Percentiles rank a stretch among this genome's conserved stretches.
Evolutionary conservation across 1,140 invertebrate genomes (phyloP).

Genomic region (Achatina immaculata): DNA sequence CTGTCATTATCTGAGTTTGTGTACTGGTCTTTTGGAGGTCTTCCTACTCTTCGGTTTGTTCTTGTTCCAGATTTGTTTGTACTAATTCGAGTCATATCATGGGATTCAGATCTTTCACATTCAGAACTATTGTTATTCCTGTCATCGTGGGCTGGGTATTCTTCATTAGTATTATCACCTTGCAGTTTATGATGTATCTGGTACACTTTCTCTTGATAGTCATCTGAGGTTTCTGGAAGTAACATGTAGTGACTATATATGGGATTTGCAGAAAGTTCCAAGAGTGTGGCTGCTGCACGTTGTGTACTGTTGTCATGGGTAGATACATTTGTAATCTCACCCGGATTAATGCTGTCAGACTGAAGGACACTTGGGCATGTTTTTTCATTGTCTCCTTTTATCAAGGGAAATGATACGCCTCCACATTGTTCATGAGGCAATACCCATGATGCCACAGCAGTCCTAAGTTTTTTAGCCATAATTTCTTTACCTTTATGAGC

Average conservation of each 20-base stretch:
- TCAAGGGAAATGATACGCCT: neutral
- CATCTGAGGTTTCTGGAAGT: neutral
- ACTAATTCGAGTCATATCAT: neutral
- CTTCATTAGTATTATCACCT: too few species aligned
- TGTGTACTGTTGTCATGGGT: neutral
- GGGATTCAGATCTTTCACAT: too few species aligned
- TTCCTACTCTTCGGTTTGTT: neutral
- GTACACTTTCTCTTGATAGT: conserved; percentile 23
- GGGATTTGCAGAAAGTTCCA: conserved; percentile 2
- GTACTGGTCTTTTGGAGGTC: conserved; percentile 23
- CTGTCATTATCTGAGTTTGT: too few species aligned
- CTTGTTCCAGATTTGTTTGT: neutral
- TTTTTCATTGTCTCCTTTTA: neutral
- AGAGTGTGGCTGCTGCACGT: conserved; percentile 16
- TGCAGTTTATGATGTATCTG: neutral
- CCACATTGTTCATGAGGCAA: neutral
- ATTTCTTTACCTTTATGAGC: neutral
- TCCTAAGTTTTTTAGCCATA: neutral
- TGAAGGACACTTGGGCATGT: neutral
- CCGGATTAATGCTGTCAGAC: neutral
- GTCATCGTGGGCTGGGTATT: neutral
- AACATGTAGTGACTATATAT: neutral
- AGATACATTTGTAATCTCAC: neutral
- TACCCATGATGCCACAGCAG: neutral
- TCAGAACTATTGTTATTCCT: neutral